Base-by-base conservation (phyloP, 2,888 invertebrate species). In the Silvanus unidentatus region DNA sequence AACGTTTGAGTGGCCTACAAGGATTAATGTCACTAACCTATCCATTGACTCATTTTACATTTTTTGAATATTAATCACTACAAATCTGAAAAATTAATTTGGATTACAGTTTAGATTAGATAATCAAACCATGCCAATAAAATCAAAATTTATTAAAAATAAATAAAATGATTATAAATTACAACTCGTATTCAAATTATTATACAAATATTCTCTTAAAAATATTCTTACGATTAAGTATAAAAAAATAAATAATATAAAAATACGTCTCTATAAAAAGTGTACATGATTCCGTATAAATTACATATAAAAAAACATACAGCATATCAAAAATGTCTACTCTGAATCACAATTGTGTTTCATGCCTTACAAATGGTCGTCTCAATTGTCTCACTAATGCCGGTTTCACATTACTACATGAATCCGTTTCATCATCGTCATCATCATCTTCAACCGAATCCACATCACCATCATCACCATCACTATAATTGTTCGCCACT, bases 401-500 rank as follows among this genome's bases (percentile, higher is more conserved):
- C 5, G 69, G 68, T 12, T 68, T 66, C n/a, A 68, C 65, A 55
- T 71, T 70, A 46, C 66, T 68, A 37, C 16, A 13, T n/a, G 32
- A 32, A 22, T 22, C 22, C 22, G 22, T 22, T 22, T 22, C 22
- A 22, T 22, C 22, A 8, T 22, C 22, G 22, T 22, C 22, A 22
- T 22, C 22, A 48, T 70, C 71, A 6, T 68, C 69, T 45, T 68
- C 71, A 47, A 89, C 88, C 52, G 83, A 88, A 73, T 90, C 89
- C 4, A 89, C 89, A 68, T 89, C 89, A 45, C 89, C 90, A 63
- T 60, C 60, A 68, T 89, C 89, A 45, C 89, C 90, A 63, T 60
- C 60, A 57, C 89, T 89, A 60, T 89, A 90, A 63, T 91, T 90
- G 29, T 88, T 89, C 14, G 86, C 78, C 59, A 83, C 78, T 59